Conservation (phyloP, 2,888 invertebrate species). For the Callimorpha dominula region DNA sequence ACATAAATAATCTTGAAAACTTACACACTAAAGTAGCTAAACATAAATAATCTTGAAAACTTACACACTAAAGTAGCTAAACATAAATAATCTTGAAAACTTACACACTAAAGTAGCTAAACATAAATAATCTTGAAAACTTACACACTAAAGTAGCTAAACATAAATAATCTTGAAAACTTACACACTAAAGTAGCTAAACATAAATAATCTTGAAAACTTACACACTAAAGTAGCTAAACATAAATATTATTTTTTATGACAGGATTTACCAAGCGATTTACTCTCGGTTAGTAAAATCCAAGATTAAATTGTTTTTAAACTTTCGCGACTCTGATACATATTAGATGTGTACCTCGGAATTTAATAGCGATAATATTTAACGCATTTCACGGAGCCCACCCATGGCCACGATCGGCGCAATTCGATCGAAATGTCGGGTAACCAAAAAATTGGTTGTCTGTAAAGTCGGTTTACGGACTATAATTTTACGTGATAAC, state of each 20-base stretch:
- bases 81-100: slow-evolving; percentile 42
- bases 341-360: too few species aligned
- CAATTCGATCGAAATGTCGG: too few species aligned
- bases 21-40: slow-evolving; percentile 36
- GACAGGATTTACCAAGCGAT: neutral
- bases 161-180: slow-evolving; percentile 42
- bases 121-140: slow-evolving; percentile 42
- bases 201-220: slow-evolving; percentile 42
- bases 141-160: slow-evolving; percentile 36
- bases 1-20: slow-evolving; percentile 42
- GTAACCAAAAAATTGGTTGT: too few species aligned
- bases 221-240: slow-evolving; percentile 35
- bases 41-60: slow-evolving; percentile 42
- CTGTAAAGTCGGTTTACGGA: too few species aligned
- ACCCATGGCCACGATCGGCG: too few species aligned
- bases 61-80: slow-evolving; percentile 36
- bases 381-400: too few species aligned
- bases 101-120: slow-evolving; percentile 36
- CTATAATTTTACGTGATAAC: too few species aligned
- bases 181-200: slow-evolving; percentile 36
- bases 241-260: slow-evolving; percentile 21
- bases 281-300: neutral
- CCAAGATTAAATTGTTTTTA: neutral
- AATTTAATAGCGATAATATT: too few species aligned
- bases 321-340: too few species aligned